These are phyloP conservation scores for Zaprionus nigranus DNA, from an alignment of 1,140 invertebrate genomes.

Conservation along the genomic window DNA sequence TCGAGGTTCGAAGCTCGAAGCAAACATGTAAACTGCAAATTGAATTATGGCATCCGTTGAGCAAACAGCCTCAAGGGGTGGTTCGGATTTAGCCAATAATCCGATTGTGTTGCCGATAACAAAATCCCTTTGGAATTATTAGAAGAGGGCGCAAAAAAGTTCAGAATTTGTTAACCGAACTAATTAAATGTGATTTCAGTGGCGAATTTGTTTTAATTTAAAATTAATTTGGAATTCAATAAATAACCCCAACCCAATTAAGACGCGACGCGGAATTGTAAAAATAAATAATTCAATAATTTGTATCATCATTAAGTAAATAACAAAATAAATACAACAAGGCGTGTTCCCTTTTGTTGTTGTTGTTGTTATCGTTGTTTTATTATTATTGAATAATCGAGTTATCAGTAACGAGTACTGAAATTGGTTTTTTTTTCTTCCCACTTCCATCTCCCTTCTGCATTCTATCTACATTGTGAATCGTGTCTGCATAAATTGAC, in stretches of 20 bases:
- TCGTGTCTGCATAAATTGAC: constrained; percentile 38
- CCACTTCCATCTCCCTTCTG: neutral
- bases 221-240: constrained; percentile 66
- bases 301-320: constrained; percentile 52
- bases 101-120: neutral
- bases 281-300: constrained; percentile 60
- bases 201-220: constrained; percentile 59
- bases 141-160: constrained; percentile 17
- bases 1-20: neutral
- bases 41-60: neutral
- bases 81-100: constrained; percentile 1
- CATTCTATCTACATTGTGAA: constrained; percentile 7
- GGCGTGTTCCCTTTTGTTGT: constrained; percentile 3
- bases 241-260: constrained; percentile 60
- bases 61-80: neutral
- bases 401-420: constrained; percentile 51
- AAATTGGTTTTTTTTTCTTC: constrained; percentile 22
- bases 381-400: constrained; percentile 48
- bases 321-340: constrained; percentile 23
- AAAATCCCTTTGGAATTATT: neutral
- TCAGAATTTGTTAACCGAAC: constrained; percentile 49
- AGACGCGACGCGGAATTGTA: constrained; percentile 43
- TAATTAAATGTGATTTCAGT: constrained; percentile 70
- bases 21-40: neutral
- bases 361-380: constrained; percentile 18